Percentiles rank a stretch among this genome's conserved stretches.
Evolutionary conservation across 2,113 vertebrate genomes (phyloP).

Genomic region (Barnardius zonarius): DNA sequence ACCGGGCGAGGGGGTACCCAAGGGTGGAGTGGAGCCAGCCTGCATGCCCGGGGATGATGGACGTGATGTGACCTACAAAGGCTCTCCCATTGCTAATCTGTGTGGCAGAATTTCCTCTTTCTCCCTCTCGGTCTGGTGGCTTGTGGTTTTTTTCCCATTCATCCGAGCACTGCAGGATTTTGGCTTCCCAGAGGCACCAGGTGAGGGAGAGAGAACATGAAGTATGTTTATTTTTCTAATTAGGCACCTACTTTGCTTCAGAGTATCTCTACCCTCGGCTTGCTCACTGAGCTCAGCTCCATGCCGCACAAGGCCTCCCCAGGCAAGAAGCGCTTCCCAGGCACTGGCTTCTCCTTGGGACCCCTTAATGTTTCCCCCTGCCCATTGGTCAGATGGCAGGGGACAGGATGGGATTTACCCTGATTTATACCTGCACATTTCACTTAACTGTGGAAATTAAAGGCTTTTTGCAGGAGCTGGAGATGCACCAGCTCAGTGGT

Average conservation of each 20-base stretch:
- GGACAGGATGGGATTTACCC: background rate
- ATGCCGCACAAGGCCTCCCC: background rate
- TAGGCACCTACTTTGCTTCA: background rate
- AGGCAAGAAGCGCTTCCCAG: background rate
- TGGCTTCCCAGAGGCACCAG: background rate
- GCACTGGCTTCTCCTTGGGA: background rate
- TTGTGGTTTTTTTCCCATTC: background rate
- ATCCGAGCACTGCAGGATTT: slow-evolving; percentile 22
- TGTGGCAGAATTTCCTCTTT: slow-evolving; percentile 42
- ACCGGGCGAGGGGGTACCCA: accelerated
- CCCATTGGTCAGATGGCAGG: background rate
- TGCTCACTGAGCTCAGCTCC: background rate
- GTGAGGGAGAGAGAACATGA: background rate
- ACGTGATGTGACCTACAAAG: slow-evolving; percentile 43
- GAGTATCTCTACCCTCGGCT: background rate
- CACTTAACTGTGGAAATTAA: background rate
- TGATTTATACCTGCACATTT: background rate
- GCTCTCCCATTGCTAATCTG: slow-evolving; percentile 18
- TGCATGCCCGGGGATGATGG: background rate
- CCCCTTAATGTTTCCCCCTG: accelerated
- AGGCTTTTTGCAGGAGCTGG: background rate
- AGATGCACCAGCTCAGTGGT: background rate
- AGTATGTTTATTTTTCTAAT: background rate
- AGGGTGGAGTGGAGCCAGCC: background rate
- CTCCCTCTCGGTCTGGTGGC: background rate